Percentiles rank a stretch among this genome's conserved stretches.
phyloP scores from a whole-genome alignment of 2,888 invertebrate genomes.

The Heliconius erato region DNA sequence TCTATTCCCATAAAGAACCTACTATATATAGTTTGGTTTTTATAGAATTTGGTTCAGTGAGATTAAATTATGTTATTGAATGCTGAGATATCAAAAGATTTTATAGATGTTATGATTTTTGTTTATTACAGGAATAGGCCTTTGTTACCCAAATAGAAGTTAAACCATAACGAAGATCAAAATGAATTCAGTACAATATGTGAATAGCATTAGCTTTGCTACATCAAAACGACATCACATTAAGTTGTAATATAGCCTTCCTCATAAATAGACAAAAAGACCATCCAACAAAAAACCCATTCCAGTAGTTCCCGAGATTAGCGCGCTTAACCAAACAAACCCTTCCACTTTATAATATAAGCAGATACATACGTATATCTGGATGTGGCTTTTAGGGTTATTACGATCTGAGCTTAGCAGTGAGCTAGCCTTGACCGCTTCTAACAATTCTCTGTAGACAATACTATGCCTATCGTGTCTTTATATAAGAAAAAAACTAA shows the following conservation, averaged over 20 bases:
- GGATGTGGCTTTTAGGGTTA: slow-evolving; percentile 16
- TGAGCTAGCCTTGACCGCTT: slow-evolving; percentile 23
- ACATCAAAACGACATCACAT: no score
- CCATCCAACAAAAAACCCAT: not conserved
- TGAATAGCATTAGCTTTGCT: no score
- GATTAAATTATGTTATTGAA: not conserved
- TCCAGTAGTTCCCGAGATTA: not conserved
- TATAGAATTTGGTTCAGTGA: not conserved
- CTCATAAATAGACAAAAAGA: not conserved
- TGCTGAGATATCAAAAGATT: no score
- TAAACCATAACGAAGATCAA: no score
- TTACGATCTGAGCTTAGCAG: slow-evolving; percentile 6
- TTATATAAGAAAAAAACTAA: not conserved
- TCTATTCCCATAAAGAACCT: not conserved
- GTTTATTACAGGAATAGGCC: no score
- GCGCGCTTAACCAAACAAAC: no score
- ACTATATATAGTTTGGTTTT: not conserved
- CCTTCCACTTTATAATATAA: not conserved
- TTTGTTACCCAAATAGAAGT: no score
- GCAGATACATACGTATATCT: not conserved
- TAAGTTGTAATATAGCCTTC: not conserved
- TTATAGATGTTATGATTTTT: no score
- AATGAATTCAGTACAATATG: no score
- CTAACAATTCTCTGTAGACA: slow-evolving; percentile 1
- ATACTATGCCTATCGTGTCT: slow-evolving; percentile 1